Conservation (phyloP, 2,888 invertebrate species). For the Caenorhabditis macrosperma region DNA sequence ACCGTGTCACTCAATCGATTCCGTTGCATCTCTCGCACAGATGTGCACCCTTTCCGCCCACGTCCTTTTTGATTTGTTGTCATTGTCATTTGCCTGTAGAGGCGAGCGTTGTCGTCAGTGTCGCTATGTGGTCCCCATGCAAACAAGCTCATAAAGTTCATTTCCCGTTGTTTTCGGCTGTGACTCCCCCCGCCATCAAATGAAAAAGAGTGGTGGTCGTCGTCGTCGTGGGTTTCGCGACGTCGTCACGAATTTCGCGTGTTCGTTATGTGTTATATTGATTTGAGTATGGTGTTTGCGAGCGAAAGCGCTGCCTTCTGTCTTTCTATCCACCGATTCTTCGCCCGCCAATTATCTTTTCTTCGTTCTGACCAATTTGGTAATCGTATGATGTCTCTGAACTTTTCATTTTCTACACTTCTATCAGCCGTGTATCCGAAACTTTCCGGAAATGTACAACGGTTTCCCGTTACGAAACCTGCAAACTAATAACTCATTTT, state of each 20-base stretch:
- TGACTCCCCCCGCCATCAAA: conserved; percentile 39
- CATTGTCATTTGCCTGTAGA: not conserved
- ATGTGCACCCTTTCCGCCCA: not conserved
- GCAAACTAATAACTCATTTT: not conserved
- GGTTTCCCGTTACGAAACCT: not conserved
- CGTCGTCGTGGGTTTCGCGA: conserved; percentile 17
- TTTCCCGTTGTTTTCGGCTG: conserved; percentile 42
- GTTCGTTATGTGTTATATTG: conserved; percentile 49
- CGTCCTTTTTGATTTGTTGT: not conserved
- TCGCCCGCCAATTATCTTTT: conserved; percentile 10
- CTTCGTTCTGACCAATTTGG: not conserved
- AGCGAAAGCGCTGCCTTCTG: conserved; percentile 11
- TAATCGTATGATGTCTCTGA: not conserved
- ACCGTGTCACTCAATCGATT: not conserved
- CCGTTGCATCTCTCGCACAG: not conserved
- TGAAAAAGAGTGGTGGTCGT: conserved; percentile 35
- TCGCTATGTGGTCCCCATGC: conserved; percentile 1
- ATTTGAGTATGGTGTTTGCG: conserved; percentile 39
- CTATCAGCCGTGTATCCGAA: not conserved
- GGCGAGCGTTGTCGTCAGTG: not conserved
- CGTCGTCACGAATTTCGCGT: conserved; percentile 10
- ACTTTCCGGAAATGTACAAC: not conserved
- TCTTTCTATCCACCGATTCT: conserved; percentile 14
- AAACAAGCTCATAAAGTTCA: conserved; percentile 55
- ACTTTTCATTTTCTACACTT: not conserved